phyloP scores from a whole-genome alignment of 2,888 invertebrate genomes.

The Perithous albicinctus region DNA sequence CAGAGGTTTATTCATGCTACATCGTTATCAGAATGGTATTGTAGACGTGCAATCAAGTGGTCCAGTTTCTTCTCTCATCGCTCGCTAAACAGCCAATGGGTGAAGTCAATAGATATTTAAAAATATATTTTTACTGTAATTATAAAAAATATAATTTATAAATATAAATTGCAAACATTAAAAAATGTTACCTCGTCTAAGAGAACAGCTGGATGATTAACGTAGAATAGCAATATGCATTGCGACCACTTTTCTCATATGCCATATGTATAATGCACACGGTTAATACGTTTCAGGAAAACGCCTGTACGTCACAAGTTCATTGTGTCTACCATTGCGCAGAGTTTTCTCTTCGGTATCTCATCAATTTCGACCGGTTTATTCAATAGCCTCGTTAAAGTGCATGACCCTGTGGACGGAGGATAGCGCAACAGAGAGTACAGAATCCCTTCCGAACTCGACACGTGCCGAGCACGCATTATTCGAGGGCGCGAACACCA shows the following conservation, averaged over 20 bases:
- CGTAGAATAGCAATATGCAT: neutral
- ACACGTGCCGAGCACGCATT: slow-evolving; percentile 38
- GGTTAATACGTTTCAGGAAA: neutral
- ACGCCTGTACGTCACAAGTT: slow-evolving; percentile 4
- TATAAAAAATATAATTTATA: too few relatives aligned
- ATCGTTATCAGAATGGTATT: too few relatives aligned
- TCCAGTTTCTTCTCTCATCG: too few relatives aligned
- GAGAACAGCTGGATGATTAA: neutral
- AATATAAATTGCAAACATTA: too few relatives aligned
- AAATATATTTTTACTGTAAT: too few relatives aligned
- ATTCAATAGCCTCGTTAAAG: slow-evolving; percentile 34
- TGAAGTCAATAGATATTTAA: too few relatives aligned
- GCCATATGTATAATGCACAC: neutral
- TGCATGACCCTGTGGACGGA: slow-evolving; percentile 5
- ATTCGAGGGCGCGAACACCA: slow-evolving; percentile 42
- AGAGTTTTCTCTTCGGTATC: slow-evolving; percentile 22
- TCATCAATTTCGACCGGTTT: slow-evolving; percentile 42
- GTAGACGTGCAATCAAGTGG: too few relatives aligned
- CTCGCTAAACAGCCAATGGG: too few relatives aligned
- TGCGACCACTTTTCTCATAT: neutral
- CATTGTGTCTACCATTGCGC: neutral
- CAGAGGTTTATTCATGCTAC: too few relatives aligned
- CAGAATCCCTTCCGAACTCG: slow-evolving; percentile 45
- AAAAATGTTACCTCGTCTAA: too few relatives aligned
- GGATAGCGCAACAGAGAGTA: neutral